Evolutionary conservation across 2,888 invertebrate genomes (phyloP).

Genomic region (Lycocerus yunnanus): DNA sequence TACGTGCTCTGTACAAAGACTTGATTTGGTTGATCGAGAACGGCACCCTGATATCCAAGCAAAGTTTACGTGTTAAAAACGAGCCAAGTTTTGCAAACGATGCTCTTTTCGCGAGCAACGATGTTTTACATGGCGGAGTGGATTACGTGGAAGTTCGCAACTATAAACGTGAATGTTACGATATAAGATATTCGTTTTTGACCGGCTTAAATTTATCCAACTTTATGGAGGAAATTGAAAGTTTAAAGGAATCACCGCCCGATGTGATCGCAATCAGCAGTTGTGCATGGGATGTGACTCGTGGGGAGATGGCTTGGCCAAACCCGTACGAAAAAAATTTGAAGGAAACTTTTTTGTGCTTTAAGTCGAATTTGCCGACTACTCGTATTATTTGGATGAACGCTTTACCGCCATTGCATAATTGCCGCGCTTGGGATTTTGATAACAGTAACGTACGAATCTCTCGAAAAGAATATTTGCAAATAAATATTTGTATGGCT

Average conservation of each 20-base stretch:
- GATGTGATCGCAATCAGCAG: constrained; percentile 40
- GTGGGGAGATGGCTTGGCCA: constrained; percentile 48
- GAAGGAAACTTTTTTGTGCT: constrained; percentile 47
- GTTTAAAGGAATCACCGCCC: constrained; percentile 15
- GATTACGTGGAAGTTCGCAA: constrained; percentile 34
- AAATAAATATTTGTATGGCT: constrained; percentile 58
- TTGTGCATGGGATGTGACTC: constrained; percentile 40
- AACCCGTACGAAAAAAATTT: constrained; percentile 55
- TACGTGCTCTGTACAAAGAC: constrained; percentile 38
- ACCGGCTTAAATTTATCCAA: constrained; percentile 31
- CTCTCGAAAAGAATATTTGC: constrained; percentile 46
- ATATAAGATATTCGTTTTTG: constrained; percentile 33
- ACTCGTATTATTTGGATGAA: constrained; percentile 58
- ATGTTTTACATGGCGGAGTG: constrained; percentile 27
- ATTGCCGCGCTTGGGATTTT: constrained; percentile 56
- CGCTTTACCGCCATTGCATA: constrained; percentile 54
- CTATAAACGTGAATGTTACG: constrained; percentile 9
- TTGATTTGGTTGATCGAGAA: constrained; percentile 34
- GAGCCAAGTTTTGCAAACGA: constrained; percentile 34
- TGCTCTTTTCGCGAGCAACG: constrained; percentile 29
- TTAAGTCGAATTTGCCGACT: constrained; percentile 48
- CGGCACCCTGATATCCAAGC: constrained; percentile 25
- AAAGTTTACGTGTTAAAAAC: constrained; percentile 30
- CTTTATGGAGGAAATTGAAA: constrained; percentile 26
- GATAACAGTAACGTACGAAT: constrained; percentile 55